Evolutionary conservation across 2,113 vertebrate species (phyloP).

Genomic region (Progne subis): DNA sequence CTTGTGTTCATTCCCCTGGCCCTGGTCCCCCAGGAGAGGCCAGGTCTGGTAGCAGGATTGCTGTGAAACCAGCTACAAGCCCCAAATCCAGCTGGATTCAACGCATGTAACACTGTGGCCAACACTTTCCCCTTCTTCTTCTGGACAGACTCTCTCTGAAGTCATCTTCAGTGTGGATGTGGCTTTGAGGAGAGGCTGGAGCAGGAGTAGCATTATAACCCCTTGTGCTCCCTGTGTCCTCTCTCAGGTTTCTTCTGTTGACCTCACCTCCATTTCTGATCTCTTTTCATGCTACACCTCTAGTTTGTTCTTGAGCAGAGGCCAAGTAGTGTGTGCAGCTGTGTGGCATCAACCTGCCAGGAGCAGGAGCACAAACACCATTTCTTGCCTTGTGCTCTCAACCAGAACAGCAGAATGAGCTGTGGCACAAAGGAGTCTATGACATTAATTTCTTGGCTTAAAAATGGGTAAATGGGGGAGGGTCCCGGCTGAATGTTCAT

Average conservation of each 20-base stretch:
- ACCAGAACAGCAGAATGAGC: not conserved
- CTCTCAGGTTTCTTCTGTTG: not conserved
- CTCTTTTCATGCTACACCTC: not conserved
- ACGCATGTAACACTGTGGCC: rapidly evolving
- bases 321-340: not conserved
- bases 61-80: not conserved
- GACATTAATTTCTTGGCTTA: not conserved
- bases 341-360: not conserved
- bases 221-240: not conserved
- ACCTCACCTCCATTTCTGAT: not conserved
- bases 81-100: not conserved
- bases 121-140: not conserved
- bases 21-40: not conserved
- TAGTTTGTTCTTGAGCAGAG: not conserved
- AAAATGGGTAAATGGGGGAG: not conserved
- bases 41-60: not conserved
- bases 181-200: not conserved
- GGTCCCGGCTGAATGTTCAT: not conserved
- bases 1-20: not conserved
- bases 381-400: not conserved
- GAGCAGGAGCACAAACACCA: not conserved
- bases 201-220: not conserved
- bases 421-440: not conserved
- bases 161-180: not conserved
- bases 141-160: not conserved